These are phyloP conservation scores for Anguilla marmorata DNA, from an alignment of 2,797 vertebrate genomes.

Conservation along the genomic window DNA sequence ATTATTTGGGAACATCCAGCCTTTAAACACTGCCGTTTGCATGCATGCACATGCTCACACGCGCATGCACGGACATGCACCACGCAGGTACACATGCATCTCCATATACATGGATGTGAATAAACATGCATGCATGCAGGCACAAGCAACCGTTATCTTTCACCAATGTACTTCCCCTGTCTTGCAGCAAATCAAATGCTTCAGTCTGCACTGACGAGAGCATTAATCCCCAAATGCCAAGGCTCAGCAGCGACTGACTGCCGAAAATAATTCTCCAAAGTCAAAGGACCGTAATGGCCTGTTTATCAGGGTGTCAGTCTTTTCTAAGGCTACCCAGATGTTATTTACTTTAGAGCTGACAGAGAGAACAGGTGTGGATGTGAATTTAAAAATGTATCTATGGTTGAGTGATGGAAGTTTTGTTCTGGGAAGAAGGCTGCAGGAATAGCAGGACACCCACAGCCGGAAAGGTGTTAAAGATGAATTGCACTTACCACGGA, in stretches of 20 bases:
- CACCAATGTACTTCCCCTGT: background rate
- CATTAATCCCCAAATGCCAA: conserved; percentile 21
- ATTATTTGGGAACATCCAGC: background rate
- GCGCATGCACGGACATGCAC: background rate
- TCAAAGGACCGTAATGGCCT: conserved; percentile 31
- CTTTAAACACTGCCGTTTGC: background rate
- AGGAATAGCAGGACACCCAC: conserved; percentile 7
- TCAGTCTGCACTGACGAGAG: background rate
- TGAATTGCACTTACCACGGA: background rate
- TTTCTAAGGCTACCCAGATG: conserved; percentile 14
- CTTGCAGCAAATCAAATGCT: conserved; percentile 5
- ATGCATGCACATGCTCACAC: background rate
- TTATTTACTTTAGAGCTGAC: conserved; percentile 32
- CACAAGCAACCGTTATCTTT: background rate
- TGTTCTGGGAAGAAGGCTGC: background rate
- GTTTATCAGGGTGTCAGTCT: conserved; percentile 8
- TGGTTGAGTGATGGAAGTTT: conserved; percentile 15
- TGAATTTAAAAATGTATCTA: conserved; percentile 26
- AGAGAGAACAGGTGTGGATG: conserved; percentile 3
- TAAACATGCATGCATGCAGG: background rate
- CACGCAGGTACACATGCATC: background rate
- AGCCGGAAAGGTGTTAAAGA: conserved; percentile 21
- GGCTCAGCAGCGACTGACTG: conserved; percentile 26
- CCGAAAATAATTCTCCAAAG: conserved; percentile 24
- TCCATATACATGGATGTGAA: background rate